Evolutionary conservation across 2,113 vertebrate genomes (phyloP).

Genomic region (Suricata suricatta): DNA sequence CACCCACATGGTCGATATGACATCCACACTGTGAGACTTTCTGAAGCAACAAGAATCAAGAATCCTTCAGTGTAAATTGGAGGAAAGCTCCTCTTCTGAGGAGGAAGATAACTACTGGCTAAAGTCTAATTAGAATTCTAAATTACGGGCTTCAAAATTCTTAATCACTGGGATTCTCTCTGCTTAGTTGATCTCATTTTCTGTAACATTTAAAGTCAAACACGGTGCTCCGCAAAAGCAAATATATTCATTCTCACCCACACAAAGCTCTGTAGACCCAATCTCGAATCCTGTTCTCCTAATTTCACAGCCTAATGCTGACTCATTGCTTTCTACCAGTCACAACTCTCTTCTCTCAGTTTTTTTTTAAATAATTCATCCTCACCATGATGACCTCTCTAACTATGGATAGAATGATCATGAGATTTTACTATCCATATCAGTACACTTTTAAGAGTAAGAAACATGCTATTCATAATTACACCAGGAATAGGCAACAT

Average conservation of each 20-base stretch:
- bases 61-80: slow-evolving; percentile 48
- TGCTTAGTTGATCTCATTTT: slow-evolving; percentile 77
- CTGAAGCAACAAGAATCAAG: slow-evolving; percentile 43
- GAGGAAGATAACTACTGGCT: slow-evolving; percentile 69
- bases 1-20: not conserved
- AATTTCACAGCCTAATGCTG: not conserved
- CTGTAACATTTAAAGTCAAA: slow-evolving; percentile 76
- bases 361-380: not conserved
- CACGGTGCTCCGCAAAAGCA: slow-evolving; percentile 60
- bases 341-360: not conserved
- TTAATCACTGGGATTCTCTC: slow-evolving; percentile 78
- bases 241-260: slow-evolving; percentile 59
- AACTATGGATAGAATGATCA: not conserved
- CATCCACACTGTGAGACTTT: not conserved
- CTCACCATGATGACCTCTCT: not conserved
- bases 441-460: not conserved
- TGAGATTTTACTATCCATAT: not conserved
- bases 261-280: not conserved
- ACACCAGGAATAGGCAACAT: not conserved
- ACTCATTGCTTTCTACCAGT: not conserved
- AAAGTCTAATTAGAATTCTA: slow-evolving; percentile 78
- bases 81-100: slow-evolving; percentile 48
- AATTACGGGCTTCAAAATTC: slow-evolving; percentile 76
- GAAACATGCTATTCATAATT: not conserved
- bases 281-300: not conserved